Percentiles rank a stretch among this genome's conserved stretches.
phyloP scores from a whole-genome alignment of 2,797 vertebrate genomes.

The Aratinga solstitialis region DNA sequence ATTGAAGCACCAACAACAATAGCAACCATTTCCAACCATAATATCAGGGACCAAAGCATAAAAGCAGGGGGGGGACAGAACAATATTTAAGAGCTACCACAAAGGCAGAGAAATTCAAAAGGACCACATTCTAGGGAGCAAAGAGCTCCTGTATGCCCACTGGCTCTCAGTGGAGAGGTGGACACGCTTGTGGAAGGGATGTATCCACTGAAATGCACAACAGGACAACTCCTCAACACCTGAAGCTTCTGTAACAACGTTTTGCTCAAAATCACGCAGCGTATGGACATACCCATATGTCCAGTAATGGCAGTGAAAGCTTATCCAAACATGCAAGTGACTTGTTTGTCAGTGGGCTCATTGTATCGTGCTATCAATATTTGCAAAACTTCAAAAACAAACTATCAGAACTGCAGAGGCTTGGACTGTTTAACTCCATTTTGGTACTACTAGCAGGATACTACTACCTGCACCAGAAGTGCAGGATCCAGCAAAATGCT shows the following conservation, averaged over 20 bases:
- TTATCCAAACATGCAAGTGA: neutral
- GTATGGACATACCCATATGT: fast-evolving
- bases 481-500: neutral
- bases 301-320: neutral
- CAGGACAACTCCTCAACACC: neutral
- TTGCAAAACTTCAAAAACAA: neutral
- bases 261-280: neutral
- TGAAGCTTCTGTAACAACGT: neutral
- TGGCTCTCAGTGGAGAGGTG: neutral
- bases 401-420: neutral
- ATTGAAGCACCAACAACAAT: neutral
- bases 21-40: neutral
- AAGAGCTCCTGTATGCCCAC: neutral
- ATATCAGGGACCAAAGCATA: neutral
- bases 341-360: neutral
- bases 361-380: neutral
- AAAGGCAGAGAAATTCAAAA: neutral
- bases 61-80: neutral
- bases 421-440: neutral
- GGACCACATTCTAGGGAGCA: neutral
- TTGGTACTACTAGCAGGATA: neutral
- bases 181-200: neutral
- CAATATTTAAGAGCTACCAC: neutral
- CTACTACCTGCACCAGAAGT: neutral
- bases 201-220: neutral